Percentiles rank a stretch among this genome's conserved stretches.
These are phyloP conservation scores for Tachysurus fulvidraco DNA, from an alignment of 2,113 vertebrate species.

Conservation along the genomic window DNA sequence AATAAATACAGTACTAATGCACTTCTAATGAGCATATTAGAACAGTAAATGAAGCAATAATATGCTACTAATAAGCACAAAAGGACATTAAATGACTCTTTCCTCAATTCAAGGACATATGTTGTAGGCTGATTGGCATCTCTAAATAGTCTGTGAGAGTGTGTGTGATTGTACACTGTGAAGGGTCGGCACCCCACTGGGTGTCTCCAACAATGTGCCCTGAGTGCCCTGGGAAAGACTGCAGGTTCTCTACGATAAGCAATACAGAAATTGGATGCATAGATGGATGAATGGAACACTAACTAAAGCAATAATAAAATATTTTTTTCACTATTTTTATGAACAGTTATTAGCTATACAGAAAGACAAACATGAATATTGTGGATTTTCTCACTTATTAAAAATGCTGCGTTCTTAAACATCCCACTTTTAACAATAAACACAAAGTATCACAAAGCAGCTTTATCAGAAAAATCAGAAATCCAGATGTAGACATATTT, in stretches of 20 bases:
- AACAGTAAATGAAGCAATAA: neutral
- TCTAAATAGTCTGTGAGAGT: no score
- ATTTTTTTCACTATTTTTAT: neutral
- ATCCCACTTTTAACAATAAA: neutral
- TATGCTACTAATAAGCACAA: neutral
- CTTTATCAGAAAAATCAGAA: neutral
- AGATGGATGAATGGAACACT: no score
- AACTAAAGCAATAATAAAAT: neutral
- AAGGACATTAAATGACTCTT: neutral
- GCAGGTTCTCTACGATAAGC: no score
- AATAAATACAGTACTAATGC: neutral
- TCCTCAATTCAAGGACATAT: no score
- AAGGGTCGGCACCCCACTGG: no score
- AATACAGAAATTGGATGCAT: no score
- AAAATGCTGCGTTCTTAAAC: neutral
- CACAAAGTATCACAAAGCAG: neutral
- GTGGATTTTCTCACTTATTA: neutral
- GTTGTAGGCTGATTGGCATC: no score
- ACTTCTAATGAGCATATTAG: neutral
- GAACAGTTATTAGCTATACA: neutral
- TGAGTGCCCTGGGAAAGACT: no score
- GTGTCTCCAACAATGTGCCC: no score
- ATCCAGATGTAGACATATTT: slow-evolving; percentile 3
- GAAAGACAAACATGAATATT: neutral
- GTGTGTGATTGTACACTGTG: no score